These are phyloP conservation scores for Erebia aethiops DNA, from an alignment of 2,888 invertebrate species.

Conservation along the genomic window DNA sequence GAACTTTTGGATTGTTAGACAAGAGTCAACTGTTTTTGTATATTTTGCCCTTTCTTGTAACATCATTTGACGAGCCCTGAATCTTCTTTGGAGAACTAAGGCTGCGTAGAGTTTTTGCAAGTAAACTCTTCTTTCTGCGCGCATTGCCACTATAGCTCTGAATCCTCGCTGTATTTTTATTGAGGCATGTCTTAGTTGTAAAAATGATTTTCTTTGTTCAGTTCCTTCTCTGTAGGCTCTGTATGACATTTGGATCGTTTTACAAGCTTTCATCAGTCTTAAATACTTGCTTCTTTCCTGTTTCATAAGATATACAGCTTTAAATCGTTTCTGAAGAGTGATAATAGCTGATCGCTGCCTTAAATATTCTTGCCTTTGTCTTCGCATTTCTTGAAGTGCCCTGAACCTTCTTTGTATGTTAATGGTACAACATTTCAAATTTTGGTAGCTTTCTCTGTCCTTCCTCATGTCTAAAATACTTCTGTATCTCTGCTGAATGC, in stretches of 20 bases:
- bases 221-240: conserved; percentile 54
- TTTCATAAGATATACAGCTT: conserved; percentile 60
- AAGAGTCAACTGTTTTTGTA: conserved; percentile 57
- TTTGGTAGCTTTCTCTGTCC: conserved; percentile 58
- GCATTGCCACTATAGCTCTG: conserved; percentile 60
- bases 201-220: conserved; percentile 55
- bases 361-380: conserved; percentile 53
- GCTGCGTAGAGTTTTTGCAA: conserved; percentile 47
- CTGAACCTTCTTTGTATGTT: conserved; percentile 69
- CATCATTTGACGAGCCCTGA: conserved; percentile 62
- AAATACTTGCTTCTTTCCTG: conserved; percentile 61
- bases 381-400: conserved; percentile 57
- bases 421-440: conserved; percentile 51
- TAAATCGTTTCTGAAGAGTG: conserved; percentile 62
- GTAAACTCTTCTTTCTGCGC: conserved; percentile 53
- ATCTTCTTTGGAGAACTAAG: conserved; percentile 61
- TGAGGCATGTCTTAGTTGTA: conserved; percentile 53
- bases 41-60: conserved; percentile 61
- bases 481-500: conserved; percentile 71
- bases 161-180: conserved; percentile 59
- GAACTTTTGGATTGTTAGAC: conserved; percentile 66
- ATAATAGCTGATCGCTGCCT: conserved; percentile 47
- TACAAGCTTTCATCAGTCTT: conserved; percentile 56
- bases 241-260: conserved; percentile 69
- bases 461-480: conserved; percentile 58